A percentile compares a stretch with the other conserved stretches of the same genome.
Conservation (phyloP, 2,797 vertebrate genomes). For the Epinephelus awoara region DNA sequence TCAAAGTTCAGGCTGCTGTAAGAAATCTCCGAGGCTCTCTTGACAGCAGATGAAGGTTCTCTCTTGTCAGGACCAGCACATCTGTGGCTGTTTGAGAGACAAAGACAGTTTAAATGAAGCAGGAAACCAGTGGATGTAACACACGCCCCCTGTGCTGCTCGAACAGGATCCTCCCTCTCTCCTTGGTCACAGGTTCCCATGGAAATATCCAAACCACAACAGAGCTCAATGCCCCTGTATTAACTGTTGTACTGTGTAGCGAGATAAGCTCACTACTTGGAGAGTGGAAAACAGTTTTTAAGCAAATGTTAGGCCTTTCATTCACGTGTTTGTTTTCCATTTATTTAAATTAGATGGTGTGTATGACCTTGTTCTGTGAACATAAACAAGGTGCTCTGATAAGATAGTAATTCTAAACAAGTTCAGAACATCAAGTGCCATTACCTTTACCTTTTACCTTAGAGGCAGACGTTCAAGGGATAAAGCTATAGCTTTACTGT, state of each 20-base stretch:
- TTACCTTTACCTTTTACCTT: not conserved
- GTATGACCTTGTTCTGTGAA: constrained; percentile 47
- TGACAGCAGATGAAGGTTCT: constrained; percentile 53
- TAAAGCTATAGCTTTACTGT: not conserved
- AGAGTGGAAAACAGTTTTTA: constrained; percentile 58
- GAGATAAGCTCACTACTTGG: constrained; percentile 74
- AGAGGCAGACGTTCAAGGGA: constrained; percentile 1
- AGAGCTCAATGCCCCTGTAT: constrained; percentile 60
- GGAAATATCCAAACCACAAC: constrained; percentile 80
- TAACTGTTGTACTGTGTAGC: constrained; percentile 48
- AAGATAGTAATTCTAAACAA: constrained; percentile 26
- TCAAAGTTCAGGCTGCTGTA: constrained; percentile 34
- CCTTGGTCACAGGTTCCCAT: constrained; percentile 78
- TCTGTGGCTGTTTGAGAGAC: constrained; percentile 74
- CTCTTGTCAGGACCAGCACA: constrained; percentile 61
- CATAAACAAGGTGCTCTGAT: constrained; percentile 46
- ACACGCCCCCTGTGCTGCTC: constrained; percentile 71
- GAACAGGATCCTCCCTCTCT: constrained; percentile 75
- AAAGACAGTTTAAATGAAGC: constrained; percentile 82
- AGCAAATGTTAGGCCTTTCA: constrained; percentile 52
- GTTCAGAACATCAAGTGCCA: constrained; percentile 4
- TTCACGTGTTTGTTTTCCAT: constrained; percentile 71
- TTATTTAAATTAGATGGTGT: constrained; percentile 35
- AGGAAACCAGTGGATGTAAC: constrained; percentile 69
- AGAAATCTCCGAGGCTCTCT: constrained; percentile 39